phyloP scores from a whole-genome alignment of 2,797 vertebrate genomes.

The Ctenosaura bakeri region DNA sequence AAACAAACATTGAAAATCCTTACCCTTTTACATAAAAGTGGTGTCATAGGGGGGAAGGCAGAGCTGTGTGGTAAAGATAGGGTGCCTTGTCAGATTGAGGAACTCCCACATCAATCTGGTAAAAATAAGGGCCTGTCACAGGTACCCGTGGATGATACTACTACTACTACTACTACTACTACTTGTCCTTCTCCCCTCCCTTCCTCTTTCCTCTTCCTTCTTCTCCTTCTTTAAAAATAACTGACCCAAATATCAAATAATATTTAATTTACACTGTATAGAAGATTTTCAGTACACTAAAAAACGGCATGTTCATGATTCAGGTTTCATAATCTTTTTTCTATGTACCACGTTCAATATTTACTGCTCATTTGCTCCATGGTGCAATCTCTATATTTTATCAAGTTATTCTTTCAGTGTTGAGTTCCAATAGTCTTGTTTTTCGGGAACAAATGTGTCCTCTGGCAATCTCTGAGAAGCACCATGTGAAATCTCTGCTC shows the following conservation, averaged over 20 bases:
- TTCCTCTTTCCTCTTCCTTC: too few relatives aligned
- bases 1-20: too few relatives aligned
- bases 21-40: too few relatives aligned
- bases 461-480: conserved; percentile 48
- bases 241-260: not conserved
- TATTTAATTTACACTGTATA: conserved; percentile 1
- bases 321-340: not conserved
- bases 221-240: not conserved
- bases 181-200: too few relatives aligned
- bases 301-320: conserved; percentile 32
- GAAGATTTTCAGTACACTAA: not conserved
- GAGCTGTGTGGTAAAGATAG: too few relatives aligned
- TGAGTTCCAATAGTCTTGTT: conserved; percentile 28
- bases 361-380: not conserved
- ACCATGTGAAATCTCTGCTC: conserved; percentile 48
- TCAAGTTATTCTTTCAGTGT: conserved; percentile 40
- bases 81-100: too few relatives aligned
- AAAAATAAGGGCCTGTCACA: too few relatives aligned
- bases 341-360: not conserved
- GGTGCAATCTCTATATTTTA: conserved; percentile 46
- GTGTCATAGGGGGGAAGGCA: too few relatives aligned
- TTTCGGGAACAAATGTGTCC: conserved; percentile 47
- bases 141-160: too few relatives aligned
- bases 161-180: too few relatives aligned
- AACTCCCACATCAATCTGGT: too few relatives aligned